Evolutionary conservation across 2,113 vertebrate species (phyloP).

Genomic region (Trachemys scripta): DNA sequence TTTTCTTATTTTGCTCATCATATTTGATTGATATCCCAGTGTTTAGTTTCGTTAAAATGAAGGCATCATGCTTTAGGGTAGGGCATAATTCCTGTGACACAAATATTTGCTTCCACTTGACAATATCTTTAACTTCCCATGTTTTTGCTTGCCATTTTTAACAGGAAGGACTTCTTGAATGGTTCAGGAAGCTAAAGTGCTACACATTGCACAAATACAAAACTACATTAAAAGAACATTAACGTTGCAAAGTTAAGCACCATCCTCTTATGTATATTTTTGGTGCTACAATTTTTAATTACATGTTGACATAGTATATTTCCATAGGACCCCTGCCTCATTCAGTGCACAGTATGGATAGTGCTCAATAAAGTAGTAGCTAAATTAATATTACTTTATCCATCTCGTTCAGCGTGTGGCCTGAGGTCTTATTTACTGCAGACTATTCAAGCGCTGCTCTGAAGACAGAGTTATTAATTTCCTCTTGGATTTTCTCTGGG

Average conservation of each 20-base stretch:
- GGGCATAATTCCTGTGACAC: not conserved
- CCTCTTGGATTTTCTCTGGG: not conserved
- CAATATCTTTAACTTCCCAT: accelerated
- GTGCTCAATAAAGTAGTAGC: not conserved
- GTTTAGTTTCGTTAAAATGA: not conserved
- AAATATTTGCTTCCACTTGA: not conserved
- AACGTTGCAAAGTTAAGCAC: not conserved
- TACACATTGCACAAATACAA: not conserved
- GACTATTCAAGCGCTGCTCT: not conserved
- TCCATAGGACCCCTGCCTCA: not conserved
- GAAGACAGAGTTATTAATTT: not conserved
- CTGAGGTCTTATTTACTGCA: not conserved
- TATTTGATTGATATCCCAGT: not conserved
- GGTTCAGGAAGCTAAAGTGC: not conserved
- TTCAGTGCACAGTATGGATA: not conserved
- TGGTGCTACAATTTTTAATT: not conserved
- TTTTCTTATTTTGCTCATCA: not conserved
- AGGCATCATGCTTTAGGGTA: not conserved
- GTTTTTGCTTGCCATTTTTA: not conserved
- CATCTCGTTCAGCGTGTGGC: not conserved
- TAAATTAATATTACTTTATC: not conserved
- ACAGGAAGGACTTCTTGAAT: not conserved
- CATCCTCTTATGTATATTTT: not conserved
- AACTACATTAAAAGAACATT: not conserved
- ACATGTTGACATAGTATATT: accelerated